These are phyloP conservation scores for Chrysemys picta DNA, from an alignment of 2,113 vertebrate species.

Conservation along the genomic window DNA sequence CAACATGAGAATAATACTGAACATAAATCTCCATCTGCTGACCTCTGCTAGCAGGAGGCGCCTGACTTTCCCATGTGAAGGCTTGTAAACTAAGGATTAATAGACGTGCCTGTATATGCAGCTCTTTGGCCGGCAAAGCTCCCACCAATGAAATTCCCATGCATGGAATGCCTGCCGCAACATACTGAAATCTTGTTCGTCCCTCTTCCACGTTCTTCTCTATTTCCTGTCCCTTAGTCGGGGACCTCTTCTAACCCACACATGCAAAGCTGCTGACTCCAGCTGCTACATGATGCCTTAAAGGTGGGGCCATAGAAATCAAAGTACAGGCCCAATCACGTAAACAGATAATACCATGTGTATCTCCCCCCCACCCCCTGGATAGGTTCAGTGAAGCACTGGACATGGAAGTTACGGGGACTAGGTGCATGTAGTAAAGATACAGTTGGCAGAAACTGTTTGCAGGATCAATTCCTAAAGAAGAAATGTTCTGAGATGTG, in stretches of 20 bases:
- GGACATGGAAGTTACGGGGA: conserved; percentile 26
- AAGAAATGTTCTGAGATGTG: neutral
- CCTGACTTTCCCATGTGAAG: conserved; percentile 14
- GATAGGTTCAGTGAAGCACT: conserved; percentile 6
- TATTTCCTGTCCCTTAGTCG: neutral
- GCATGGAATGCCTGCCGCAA: neutral
- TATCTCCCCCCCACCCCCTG: neutral
- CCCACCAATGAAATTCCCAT: conserved; percentile 25
- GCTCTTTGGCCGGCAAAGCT: neutral
- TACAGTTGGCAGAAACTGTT: conserved; percentile 17
- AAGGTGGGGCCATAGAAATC: neutral
- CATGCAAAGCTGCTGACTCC: neutral
- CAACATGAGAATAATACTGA: conserved; percentile 58
- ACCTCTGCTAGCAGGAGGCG: neutral
- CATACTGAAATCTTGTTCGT: conserved; percentile 27
- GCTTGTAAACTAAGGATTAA: conserved; percentile 43
- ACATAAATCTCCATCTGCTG: conserved; percentile 56
- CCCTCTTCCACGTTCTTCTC: conserved; percentile 4
- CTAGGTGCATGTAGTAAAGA: neutral
- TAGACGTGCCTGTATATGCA: neutral
- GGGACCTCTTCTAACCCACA: neutral
- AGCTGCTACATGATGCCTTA: neutral
- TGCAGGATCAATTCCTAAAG: conserved; percentile 38
- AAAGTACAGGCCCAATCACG: neutral
- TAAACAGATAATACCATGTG: neutral